phyloP scores from a whole-genome alignment of 1,140 invertebrate genomes.

The Halesus radiatus region DNA sequence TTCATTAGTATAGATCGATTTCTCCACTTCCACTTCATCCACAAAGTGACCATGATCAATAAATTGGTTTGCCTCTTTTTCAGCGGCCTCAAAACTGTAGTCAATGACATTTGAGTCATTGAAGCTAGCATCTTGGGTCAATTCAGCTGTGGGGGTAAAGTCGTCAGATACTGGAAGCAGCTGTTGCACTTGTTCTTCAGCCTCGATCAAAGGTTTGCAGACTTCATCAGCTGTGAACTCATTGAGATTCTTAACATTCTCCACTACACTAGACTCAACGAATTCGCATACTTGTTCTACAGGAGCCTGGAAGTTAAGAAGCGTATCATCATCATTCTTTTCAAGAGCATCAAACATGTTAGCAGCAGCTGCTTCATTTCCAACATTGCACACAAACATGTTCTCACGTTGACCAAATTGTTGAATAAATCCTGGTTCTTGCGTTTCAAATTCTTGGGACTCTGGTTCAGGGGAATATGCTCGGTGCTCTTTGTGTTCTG shows the following conservation, averaged over 20 bases:
- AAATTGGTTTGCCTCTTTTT: slow-evolving; percentile 14
- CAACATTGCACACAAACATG: slow-evolving; percentile 4
- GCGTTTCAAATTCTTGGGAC: neutral
- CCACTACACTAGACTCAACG: slow-evolving; percentile 46
- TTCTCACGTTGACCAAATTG: neutral
- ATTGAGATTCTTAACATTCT: slow-evolving; percentile 43
- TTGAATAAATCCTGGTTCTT: slow-evolving; percentile 4
- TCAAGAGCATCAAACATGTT: neutral
- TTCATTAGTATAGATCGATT: neutral
- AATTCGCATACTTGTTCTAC: slow-evolving; percentile 54
- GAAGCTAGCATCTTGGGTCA: slow-evolving; percentile 8
- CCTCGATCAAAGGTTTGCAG: slow-evolving; percentile 33
- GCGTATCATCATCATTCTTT: neutral
- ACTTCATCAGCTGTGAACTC: slow-evolving; percentile 45
- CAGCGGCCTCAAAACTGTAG: slow-evolving; percentile 8
- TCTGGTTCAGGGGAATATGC: slow-evolving; percentile 5
- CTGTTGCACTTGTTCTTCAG: slow-evolving; percentile 1
- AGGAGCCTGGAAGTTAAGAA: slow-evolving; percentile 31
- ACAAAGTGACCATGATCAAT: slow-evolving; percentile 6
- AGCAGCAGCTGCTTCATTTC: neutral
- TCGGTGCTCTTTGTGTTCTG: neutral
- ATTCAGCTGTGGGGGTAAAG: neutral
- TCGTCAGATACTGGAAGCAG: neutral
- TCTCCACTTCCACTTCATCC: neutral
- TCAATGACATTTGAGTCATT: slow-evolving; percentile 11